These are phyloP conservation scores for Drymodes brunneopygia DNA, from an alignment of 2,113 vertebrate species.

Conservation along the genomic window DNA sequence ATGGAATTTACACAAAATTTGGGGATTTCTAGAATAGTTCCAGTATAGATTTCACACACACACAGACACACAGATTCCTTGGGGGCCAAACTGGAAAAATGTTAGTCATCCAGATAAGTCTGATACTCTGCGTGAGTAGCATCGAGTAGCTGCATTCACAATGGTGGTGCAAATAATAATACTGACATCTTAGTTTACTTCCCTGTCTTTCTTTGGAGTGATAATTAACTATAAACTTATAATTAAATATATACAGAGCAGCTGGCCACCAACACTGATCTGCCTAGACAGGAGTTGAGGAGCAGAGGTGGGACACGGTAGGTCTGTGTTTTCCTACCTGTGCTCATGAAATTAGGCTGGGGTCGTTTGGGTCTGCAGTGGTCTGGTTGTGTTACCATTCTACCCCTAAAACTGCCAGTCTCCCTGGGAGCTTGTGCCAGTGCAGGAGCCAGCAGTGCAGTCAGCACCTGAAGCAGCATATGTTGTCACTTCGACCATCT, in stretches of 20 bases:
- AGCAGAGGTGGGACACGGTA: not conserved
- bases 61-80: not conserved
- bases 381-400: not conserved
- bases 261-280: not conserved
- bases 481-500: slow-evolving; percentile 39
- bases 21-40: not conserved
- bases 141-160: not conserved
- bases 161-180: not conserved
- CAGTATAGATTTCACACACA: not conserved
- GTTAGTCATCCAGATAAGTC: not conserved
- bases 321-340: not conserved
- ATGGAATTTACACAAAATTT: not conserved
- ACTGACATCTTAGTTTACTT: not conserved
- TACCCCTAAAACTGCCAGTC: not conserved
- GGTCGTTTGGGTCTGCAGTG: fast-evolving
- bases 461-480: slow-evolving; percentile 21
- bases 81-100: not conserved
- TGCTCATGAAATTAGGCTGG: not conserved
- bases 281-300: not conserved
- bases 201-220: not conserved
- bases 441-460: not conserved
- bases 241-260: not conserved
- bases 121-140: not conserved
- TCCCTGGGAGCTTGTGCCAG: fast-evolving
- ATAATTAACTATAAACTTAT: not conserved